phyloP scores from a whole-genome alignment of 2,113 vertebrate genomes.

The Percina caprodes region DNA sequence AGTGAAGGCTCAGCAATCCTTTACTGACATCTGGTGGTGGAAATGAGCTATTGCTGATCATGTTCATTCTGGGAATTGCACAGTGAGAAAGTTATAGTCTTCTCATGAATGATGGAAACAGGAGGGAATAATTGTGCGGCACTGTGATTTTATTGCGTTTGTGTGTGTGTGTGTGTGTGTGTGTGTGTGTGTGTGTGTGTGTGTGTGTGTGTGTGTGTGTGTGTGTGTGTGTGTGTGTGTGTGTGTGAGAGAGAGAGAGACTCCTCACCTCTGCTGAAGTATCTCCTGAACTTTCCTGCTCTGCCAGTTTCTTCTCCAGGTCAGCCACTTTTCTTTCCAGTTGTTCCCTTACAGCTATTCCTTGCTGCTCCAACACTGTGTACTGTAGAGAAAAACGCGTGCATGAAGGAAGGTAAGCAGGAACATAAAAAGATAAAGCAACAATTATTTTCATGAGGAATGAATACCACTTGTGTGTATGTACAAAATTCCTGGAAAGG shows the following conservation, averaged over 20 bases:
- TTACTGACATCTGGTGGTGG: conserved; percentile 4
- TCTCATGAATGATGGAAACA: background rate
- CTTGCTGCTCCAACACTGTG: conserved; percentile 75
- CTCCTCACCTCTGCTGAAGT: conserved; percentile 87
- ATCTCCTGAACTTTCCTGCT: conserved; percentile 60
- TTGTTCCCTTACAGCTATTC: conserved; percentile 31
- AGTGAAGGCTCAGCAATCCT: background rate
- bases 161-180: background rate
- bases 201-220: background rate
- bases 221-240: background rate
- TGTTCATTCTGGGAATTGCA: background rate
- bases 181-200: background rate
- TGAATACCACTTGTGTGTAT: background rate
- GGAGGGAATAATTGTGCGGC: background rate
- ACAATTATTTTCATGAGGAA: background rate
- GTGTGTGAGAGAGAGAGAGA: no score
- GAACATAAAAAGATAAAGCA: background rate
- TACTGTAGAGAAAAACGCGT: conserved; percentile 58
- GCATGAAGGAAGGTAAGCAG: no score
- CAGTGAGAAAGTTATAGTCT: background rate
- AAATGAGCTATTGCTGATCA: background rate
- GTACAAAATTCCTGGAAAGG: background rate
- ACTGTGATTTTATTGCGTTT: background rate
- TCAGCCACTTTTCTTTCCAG: conserved; percentile 74
- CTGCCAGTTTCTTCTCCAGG: conserved; percentile 69